Base-by-base conservation (phyloP, 2,797 vertebrate genomes). In the Buphagus erythrorhynchus region DNA sequence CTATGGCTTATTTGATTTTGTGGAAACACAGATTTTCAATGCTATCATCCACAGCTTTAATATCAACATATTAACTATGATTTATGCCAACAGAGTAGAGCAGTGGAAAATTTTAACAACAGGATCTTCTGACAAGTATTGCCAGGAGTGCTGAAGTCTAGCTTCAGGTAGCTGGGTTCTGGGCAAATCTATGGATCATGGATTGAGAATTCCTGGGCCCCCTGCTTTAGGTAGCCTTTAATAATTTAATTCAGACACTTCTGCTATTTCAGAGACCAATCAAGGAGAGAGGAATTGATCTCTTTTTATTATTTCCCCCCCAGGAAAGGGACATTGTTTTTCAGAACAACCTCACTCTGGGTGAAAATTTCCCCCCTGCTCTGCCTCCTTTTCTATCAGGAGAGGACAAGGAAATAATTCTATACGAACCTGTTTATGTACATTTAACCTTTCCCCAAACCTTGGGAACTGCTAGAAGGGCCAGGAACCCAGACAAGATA, bases 1-100 rank as follows among this genome's bases (percentile, higher is more conserved):
- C 93, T 91, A 4, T 11, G 71, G 88, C 71, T 97, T 67, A 85
- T 96, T 96, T 93, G 94, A 97, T 97, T 97, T 88, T 28, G 74
- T 18, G 25, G 88, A 96, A 86, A 68, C 69, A 84, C 33, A 76
- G 33, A 68, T 46, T 78, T 61, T 71, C 88, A 59, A 66, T 85
- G 88, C 77, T 94, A 83, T 88, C 13, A 38, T 49, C 71, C 59
- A 57, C 29, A 79, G 78, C 82, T 94, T 95, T 90, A 93, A 78
- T 92, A 92, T 51, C 91, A 86, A 86, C 76, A 58, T 33, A 80
- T 71, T 94, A 93, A 86, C 51, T 62, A 46, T 26, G 80, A 95
- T 59, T 86, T 62, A 15, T 78, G 66, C 46, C 74, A 82, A 72
- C 69, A 86, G n/a, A 77, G 49, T 13, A 61, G 68, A 88, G 52